Evolutionary conservation across 2,113 vertebrate species (phyloP).

Genomic region (Malurus alboscapulatus): DNA sequence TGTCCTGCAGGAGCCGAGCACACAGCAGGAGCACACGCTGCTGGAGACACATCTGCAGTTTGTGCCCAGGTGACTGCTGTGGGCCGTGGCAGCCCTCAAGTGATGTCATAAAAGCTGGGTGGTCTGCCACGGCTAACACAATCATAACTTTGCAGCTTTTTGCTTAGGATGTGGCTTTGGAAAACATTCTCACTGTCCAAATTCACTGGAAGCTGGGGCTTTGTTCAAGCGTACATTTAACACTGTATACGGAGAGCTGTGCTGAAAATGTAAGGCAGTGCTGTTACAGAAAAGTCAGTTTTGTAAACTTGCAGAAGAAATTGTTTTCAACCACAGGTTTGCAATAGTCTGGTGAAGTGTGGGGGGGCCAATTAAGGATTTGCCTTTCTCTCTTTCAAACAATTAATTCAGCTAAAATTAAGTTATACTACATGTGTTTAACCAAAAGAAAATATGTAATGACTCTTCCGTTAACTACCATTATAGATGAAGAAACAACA

Average conservation of each 20-base stretch:
- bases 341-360: neutral
- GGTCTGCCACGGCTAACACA: neutral
- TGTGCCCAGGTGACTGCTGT: neutral
- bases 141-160: neutral
- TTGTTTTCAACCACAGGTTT: neutral
- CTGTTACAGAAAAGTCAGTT: neutral
- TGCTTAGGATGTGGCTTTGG: neutral
- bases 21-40: rapidly evolving
- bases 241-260: neutral
- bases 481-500: neutral
- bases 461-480: neutral
- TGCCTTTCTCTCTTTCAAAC: neutral
- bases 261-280: neutral
- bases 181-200: neutral
- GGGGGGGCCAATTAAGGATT: neutral
- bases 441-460: neutral
- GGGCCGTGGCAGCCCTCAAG: neutral
- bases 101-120: neutral
- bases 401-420: neutral
- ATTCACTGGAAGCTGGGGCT: neutral
- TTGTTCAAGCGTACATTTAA: neutral
- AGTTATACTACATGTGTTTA: neutral
- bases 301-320: neutral
- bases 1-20: neutral
- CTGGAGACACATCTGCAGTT: neutral